Percentiles rank a stretch among this genome's conserved stretches.
Conservation (phyloP, 2,113 vertebrate genomes). For the Pagrus major region DNA sequence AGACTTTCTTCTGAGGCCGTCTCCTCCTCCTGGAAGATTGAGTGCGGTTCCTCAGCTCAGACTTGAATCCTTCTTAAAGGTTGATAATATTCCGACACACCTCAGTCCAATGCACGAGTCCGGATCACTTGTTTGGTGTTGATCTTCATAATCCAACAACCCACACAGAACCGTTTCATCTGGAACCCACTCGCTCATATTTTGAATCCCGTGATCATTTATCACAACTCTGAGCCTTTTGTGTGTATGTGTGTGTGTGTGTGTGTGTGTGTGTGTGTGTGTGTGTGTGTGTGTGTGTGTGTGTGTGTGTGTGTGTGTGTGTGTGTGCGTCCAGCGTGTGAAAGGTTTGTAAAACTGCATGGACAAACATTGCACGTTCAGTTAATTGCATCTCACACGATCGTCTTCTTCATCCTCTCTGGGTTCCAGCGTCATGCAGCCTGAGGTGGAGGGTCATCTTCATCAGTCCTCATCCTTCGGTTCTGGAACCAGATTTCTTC, state of each 20-base stretch:
- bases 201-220: too few relatives aligned
- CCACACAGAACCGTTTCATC: too few relatives aligned
- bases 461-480: slow-evolving; percentile 60
- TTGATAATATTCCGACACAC: too few relatives aligned
- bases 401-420: not conserved
- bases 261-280: too few relatives aligned
- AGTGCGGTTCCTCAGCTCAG: not conserved
- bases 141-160: not conserved
- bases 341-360: not conserved
- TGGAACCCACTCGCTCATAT: too few relatives aligned
- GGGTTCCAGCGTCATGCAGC: not conserved
- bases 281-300: too few relatives aligned
- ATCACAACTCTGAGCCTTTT: too few relatives aligned
- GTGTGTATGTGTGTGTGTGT: too few relatives aligned
- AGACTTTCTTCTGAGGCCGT: not conserved
- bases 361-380: not conserved
- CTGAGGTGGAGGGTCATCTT: not conserved
- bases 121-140: not conserved
- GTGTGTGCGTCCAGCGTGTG: not conserved
- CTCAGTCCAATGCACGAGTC: not conserved
- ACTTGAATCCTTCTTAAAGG: not conserved
- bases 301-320: too few relatives aligned
- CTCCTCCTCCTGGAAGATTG: not conserved
- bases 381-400: not conserved
- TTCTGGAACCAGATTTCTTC: slow-evolving; percentile 91